Evolutionary conservation across 1,140 invertebrate species (phyloP).

Genomic region (Pogonomyrmex barbatus): DNA sequence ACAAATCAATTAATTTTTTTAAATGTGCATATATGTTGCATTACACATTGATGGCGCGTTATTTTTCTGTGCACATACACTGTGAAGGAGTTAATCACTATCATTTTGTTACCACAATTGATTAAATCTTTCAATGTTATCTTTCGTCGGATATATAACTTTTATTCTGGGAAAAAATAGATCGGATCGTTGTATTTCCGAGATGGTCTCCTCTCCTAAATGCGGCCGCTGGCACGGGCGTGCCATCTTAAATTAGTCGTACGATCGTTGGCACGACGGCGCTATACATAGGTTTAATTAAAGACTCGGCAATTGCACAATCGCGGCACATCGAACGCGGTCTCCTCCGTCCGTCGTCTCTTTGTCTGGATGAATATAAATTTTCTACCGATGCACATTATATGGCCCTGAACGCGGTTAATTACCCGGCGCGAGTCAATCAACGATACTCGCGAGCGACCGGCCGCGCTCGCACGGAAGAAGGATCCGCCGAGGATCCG

Average conservation of each 20-base stretch:
- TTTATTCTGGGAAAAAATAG: not conserved
- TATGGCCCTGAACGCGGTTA: constrained; percentile 46
- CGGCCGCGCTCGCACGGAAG: not conserved
- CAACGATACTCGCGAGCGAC: constrained; percentile 10
- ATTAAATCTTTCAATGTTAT: not conserved
- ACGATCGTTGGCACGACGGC: constrained; percentile 46
- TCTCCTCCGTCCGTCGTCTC: not conserved
- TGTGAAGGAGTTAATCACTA: not conserved
- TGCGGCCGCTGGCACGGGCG: constrained; percentile 18
- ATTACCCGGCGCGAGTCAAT: constrained; percentile 51
- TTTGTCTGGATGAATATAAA: constrained; percentile 14
- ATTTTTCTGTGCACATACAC: no score
- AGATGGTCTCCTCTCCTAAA: constrained; percentile 19
- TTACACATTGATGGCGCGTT: no score
- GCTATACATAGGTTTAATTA: constrained; percentile 52
- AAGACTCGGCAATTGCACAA: constrained; percentile 49
- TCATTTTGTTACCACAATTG: not conserved
- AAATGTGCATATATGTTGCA: no score
- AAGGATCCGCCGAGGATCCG: not conserved
- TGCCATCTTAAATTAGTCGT: constrained; percentile 37
- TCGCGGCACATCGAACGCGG: constrained; percentile 27
- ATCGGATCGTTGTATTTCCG: constrained; percentile 28
- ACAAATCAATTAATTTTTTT: no score
- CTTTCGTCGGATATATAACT: not conserved
- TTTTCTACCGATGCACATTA: constrained; percentile 5